phyloP scores from a whole-genome alignment of 2,797 vertebrate species.

The Petrocephalus schoutedeni region DNA sequence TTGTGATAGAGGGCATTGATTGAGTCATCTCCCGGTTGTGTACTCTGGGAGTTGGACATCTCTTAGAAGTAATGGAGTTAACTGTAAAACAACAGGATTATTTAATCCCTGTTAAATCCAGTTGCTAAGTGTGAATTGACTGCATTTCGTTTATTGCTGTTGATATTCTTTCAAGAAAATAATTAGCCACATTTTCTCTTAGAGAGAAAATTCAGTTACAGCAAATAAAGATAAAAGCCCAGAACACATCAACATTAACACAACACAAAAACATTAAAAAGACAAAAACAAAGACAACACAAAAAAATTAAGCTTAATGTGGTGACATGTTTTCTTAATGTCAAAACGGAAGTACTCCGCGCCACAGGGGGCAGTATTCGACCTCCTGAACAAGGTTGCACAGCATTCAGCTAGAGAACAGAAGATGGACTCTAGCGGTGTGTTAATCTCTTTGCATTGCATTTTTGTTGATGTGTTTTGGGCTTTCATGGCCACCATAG shows the following conservation, averaged over 20 bases:
- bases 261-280: neutral
- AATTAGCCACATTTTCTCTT: neutral
- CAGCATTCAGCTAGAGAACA: no score
- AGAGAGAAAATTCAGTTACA: neutral
- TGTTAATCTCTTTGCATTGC: no score
- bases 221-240: neutral
- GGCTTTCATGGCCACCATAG: no score
- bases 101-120: neutral
- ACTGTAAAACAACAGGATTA: neutral
- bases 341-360: no score
- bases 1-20: conserved; percentile 3
- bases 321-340: no score
- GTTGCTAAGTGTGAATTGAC: neutral
- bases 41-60: neutral
- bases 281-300: neutral
- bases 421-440: no score
- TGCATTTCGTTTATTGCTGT: neutral
- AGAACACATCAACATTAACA: neutral
- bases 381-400: no score
- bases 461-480: no score
- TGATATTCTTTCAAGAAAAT: neutral
- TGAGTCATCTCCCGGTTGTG: neutral
- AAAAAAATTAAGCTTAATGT: no score
- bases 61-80: neutral
- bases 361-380: no score